Evolutionary conservation across 2,888 invertebrate genomes (phyloP).

Genomic region (Microctonus hyperodae): DNA sequence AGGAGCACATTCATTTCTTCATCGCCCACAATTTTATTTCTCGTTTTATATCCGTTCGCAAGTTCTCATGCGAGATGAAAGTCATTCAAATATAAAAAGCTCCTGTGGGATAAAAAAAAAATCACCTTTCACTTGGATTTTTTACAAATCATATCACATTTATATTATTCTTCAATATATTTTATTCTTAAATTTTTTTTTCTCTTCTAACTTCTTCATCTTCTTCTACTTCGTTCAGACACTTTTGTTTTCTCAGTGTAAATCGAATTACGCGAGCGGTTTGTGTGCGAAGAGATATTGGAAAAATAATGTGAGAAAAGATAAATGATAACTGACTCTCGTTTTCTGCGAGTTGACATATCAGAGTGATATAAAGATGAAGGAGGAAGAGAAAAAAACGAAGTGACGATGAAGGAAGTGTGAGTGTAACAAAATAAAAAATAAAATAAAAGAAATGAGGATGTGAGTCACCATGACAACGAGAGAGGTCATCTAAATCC

Average conservation of each 20-base stretch:
- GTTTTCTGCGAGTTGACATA: neutral
- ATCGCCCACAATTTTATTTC: neutral
- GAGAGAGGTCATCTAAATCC: slow-evolving; percentile 55
- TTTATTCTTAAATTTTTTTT: neutral
- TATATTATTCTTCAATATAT: neutral
- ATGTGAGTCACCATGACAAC: slow-evolving; percentile 54
- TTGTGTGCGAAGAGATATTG: neutral
- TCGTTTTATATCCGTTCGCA: neutral
- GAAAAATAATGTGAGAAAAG: neutral
- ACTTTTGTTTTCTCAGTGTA: neutral
- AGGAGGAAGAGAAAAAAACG: neutral
- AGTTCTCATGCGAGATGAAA: neutral
- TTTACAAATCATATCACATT: neutral
- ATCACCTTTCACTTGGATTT: neutral
- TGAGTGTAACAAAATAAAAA: neutral
- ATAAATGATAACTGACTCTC: slow-evolving; percentile 14
- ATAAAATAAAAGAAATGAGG: slow-evolving; percentile 14
- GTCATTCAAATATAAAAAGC: neutral
- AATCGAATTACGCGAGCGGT: neutral
- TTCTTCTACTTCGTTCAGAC: too few species aligned
- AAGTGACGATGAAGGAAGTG: neutral
- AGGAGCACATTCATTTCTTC: neutral
- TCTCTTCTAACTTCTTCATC: neutral
- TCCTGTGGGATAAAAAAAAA: neutral
- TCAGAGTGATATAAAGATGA: slow-evolving; percentile 1